Evolutionary conservation across 2,888 invertebrate species (phyloP).

Genomic region (Perizoma flavofasciatum): DNA sequence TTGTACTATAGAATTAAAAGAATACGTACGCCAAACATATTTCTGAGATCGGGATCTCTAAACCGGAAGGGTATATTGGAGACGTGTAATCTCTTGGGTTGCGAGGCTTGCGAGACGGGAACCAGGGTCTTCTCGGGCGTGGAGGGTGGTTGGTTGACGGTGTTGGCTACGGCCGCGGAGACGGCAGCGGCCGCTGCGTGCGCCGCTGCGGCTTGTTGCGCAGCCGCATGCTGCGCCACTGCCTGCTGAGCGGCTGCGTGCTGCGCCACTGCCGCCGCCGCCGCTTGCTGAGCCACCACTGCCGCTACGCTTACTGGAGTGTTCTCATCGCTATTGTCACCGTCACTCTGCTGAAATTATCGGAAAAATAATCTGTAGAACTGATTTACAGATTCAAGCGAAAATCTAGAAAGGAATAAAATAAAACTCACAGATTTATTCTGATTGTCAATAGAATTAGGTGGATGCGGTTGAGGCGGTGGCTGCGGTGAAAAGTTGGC

Average conservation of each 20-base stretch:
- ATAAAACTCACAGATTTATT: slow-evolving; percentile 68
- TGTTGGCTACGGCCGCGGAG: slow-evolving; percentile 60
- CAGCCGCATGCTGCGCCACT: slow-evolving; percentile 72
- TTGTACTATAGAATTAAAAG: slow-evolving; percentile 21
- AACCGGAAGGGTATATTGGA: slow-evolving; percentile 99
- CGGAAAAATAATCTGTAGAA: too few relatives aligned
- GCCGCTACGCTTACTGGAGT: slow-evolving; percentile 80
- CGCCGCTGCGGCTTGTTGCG: slow-evolving; percentile 78
- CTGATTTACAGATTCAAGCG: too few relatives aligned
- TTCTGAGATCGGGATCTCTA: slow-evolving; percentile 98
- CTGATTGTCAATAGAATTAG: slow-evolving; percentile 85
- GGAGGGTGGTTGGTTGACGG: slow-evolving; percentile 58
- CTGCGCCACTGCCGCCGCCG: slow-evolving; percentile 77
- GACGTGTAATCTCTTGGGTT: slow-evolving; percentile 98
- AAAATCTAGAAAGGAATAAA: background rate
- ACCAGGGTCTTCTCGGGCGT: slow-evolving; percentile 80
- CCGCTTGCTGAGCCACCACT: slow-evolving; percentile 61
- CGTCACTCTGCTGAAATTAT: slow-evolving; percentile 65
- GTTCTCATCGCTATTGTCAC: slow-evolving; percentile 82
- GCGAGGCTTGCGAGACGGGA: slow-evolving; percentile 80
- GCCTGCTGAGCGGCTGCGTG: slow-evolving; percentile 73
- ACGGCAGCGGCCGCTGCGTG: slow-evolving; percentile 76
- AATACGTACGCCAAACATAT: slow-evolving; percentile 98
- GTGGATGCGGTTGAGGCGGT: slow-evolving; percentile 67
- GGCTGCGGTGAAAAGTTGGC: slow-evolving; percentile 78